Percentiles rank a stretch among this genome's conserved stretches.
Conservation (phyloP, 1,140 invertebrate genomes). For the Acyrthosiphon pisum region DNA sequence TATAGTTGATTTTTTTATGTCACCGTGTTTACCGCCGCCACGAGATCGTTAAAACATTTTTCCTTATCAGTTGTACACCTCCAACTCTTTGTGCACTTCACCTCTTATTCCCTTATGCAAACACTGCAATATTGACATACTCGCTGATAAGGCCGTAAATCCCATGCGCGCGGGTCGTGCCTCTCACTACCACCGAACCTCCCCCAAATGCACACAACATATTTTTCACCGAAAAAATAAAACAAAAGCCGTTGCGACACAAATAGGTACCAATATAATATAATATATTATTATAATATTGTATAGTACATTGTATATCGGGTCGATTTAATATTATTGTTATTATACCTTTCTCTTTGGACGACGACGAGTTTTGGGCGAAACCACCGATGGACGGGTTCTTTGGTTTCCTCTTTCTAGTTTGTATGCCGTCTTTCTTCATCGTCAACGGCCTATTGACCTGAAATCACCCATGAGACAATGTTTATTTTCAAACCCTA, state of each 20-base stretch:
- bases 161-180: conserved; percentile 31
- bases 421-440: conserved; percentile 96
- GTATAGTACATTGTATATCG: background rate
- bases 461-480: conserved; percentile 63
- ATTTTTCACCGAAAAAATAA: conserved; percentile 4
- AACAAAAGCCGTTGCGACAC: background rate
- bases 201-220: background rate
- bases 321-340: background rate
- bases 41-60: conserved; percentile 31
- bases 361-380: conserved; percentile 48
- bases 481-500: conserved; percentile 29
- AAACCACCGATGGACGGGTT: conserved; percentile 58
- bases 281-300: background rate
- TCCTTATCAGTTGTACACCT: conserved; percentile 43
- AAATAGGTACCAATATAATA: background rate
- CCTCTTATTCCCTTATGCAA: conserved; percentile 27
- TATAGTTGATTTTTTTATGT: conserved; percentile 47
- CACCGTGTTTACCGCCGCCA: conserved; percentile 49
- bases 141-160: conserved; percentile 47
- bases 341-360: conserved; percentile 37
- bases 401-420: conserved; percentile 79
- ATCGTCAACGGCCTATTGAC: conserved; percentile 88
- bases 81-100: conserved; percentile 37
- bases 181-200: background rate
- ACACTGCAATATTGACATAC: conserved; percentile 55